Base-by-base conservation (phyloP, 2,888 invertebrate species). In the Ecdyonurus torrentis region DNA sequence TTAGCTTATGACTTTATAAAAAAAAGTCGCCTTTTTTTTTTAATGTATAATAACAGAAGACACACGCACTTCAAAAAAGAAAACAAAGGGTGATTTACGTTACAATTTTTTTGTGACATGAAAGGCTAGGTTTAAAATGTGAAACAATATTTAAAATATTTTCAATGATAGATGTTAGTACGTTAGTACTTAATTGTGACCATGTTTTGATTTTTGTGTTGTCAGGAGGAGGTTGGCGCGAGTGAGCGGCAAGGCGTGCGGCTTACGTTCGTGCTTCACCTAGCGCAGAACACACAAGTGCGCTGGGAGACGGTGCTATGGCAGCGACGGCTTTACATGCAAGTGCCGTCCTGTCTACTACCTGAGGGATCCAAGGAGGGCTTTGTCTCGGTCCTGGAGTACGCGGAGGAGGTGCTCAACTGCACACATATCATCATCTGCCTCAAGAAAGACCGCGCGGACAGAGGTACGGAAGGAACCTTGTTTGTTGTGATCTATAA, bases 351-450 rank as follows among this genome's bases (percentile, higher is more conserved):
- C 66, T 86, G 87, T 66, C 83, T 94, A 67, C 83, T 91, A 67
- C 89, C 91, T 2, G 93, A 89, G 71, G 90, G 95, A 70, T 95
- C 95, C 69, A 93, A 95, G 78, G 93, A 97, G 77, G 91, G 92
- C 68, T 94, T 97, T 78, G 86, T 97, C 71, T 86, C 92, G 59
- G 82, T 97, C 62, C 79, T 97, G 70, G 97, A 97, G 80, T 95
- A 93, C 73, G 96, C 95, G 62, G 97, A 97, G 75, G 96, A 97
- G 73, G 84, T 88, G 67, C 83, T 97, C 62, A 84, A 85, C 66
- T 92, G 91, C 74, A 81, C 82, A 69, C 84, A 88, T 72, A 87
- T 90, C 71, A 80, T 88, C 68, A 83, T 87, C 64, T 90, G 89
- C 77, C 85, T 93, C 74, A 83, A 84, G 69, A 91, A 91, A 77